Evolutionary conservation across 2,797 vertebrate genomes (phyloP), one percentile per base, ranked within the genome.

Genomic region (Orestias chungarensis): DNA sequence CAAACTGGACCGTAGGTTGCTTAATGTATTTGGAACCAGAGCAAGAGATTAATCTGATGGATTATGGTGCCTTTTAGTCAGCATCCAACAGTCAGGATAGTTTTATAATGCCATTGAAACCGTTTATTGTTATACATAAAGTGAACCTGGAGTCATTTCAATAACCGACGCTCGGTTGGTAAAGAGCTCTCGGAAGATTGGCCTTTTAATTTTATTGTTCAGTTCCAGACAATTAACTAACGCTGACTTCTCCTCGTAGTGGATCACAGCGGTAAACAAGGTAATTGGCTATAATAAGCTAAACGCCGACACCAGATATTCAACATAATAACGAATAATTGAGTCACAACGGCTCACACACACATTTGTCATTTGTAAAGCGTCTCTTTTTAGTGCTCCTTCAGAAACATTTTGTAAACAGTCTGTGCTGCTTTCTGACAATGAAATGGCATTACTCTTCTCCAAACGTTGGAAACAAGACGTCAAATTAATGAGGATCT

Each of bases 201-300:
- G 59, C 59, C 59, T 62, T 62, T 62, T 62, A 62, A 42, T 62
- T 62, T 25, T 62, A 62, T 62, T 62, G 59, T 17, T 23, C 47
- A 25, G 17, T 25, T 52, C n/a, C 59, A 62, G 59, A 40, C 59
- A 40, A 40, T 62, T 62, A 42, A 62, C 59, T 62, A 62, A 40
- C 59, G 42, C 35, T 25, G 59, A 62, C 59, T 62, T 62, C 59
- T 42, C 23, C 59, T 42, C 15, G 59, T 42, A 40, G 35, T 38
- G 42, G 59, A 62, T 62, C 38, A 62, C 35, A 62, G 59, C 23
- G 42, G 59, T 62, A 62, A 62, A 62, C 59, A 62, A 62, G 59
- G 38, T 62, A 62, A 62, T 71, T 62, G 35, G 38, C 35, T 15
- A 15, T 62, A 62, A 62, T 62, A 25, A 29, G 64, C 25, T 65